phyloP scores from a whole-genome alignment of 2,888 invertebrate species.

The Ophonus ardosiacus region DNA sequence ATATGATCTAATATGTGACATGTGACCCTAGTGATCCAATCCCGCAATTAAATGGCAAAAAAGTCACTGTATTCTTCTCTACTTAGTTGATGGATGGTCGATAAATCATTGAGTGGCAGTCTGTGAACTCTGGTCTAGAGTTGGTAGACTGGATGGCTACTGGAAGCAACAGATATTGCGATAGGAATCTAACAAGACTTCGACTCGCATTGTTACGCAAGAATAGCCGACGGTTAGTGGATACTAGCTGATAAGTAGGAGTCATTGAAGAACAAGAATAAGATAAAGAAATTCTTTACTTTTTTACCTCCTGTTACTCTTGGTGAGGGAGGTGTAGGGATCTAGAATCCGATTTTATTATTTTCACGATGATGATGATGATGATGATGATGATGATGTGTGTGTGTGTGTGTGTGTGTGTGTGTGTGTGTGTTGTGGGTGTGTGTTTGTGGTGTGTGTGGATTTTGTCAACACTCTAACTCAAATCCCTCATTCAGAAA shows the following conservation, averaged over 20 bases:
- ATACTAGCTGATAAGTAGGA: background rate
- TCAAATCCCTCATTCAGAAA: too few relatives aligned
- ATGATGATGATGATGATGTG: too few relatives aligned
- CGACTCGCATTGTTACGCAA: slow-evolving; percentile 53
- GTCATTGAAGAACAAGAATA: background rate
- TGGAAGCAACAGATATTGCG: background rate
- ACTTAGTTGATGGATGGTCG: background rate
- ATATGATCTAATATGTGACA: background rate
- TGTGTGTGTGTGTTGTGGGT: too few relatives aligned
- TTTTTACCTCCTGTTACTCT: too few relatives aligned
- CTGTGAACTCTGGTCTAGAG: background rate
- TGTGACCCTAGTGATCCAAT: background rate
- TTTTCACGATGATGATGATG: too few relatives aligned
- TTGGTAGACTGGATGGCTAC: background rate
- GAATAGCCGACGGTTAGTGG: background rate
- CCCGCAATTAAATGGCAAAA: background rate
- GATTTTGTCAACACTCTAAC: too few relatives aligned
- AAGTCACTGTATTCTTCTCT: background rate
- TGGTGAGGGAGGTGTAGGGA: too few relatives aligned
- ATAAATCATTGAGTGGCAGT: background rate
- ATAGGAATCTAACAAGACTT: background rate
- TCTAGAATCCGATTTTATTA: too few relatives aligned
- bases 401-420: too few relatives aligned
- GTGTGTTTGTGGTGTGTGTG: too few relatives aligned
- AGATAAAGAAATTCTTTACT: background rate